Base-by-base conservation (phyloP, 2,113 vertebrate genomes). In the Apteryx mantelli region DNA sequence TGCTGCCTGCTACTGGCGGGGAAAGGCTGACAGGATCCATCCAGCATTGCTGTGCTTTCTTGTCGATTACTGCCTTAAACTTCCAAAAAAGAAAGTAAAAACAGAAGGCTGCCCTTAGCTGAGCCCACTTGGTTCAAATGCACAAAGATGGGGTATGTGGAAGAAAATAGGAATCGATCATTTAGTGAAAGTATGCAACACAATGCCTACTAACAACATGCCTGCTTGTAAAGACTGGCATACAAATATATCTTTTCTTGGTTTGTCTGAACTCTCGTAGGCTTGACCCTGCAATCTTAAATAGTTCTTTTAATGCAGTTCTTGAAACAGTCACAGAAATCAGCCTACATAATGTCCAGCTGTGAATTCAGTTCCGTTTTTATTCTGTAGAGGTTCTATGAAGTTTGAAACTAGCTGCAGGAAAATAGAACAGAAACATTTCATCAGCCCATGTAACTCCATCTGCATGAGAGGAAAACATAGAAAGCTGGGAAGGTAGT, bases 1-100 rank as follows among this genome's bases (percentile, higher is more conserved):
- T 2, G 7, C 9, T 78, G 34, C 5, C 5, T 5, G 17, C 65
- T 68, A 50, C 1, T 2, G 13, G 8, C n/a, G 65, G 19, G 11
- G 32, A 82, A 25, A 61, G 13, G 8, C 16, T 55, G 34, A 81
- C 42, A 53, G 82, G 22, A 13, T 73, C 34, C 46, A 74, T 8
- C 9, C 2, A 60, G 6, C 32, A 63, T 38, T 86, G 11, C 7
- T 82, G 42, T 69, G 4, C 7, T 61, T 93, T 77, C 38, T 28
- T 79, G 5, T 44, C n/a, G 52, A 15, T 53, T 14, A 17, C 8
- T 42, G 7, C 12, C 12, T 21, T 2, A 42, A 20, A 4, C 17
- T 36, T 61, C 11, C 76, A 55, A 70, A 88, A 77, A 10, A 36
- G 20, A 46, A 65, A 38, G 7, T 10, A 3, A 74, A 63, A 30